Evolutionary conservation across 2,888 invertebrate species (phyloP), one percentile per base, ranked within the genome.

Genomic region (Mythimna impura): DNA sequence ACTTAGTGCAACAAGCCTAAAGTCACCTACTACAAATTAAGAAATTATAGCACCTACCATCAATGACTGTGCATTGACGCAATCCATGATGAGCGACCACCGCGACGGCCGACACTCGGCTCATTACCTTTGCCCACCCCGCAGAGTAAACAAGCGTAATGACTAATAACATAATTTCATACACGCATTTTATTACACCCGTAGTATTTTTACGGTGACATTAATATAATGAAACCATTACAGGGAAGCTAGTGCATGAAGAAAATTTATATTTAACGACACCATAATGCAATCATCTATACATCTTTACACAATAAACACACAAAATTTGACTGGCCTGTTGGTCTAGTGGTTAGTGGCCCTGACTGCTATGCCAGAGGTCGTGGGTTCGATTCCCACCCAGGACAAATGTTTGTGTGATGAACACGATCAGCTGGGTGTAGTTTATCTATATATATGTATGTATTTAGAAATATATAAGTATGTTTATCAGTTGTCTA

Each of bases 41-140:
- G 9, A 61, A 40, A n/a, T 43, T 10, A 20, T 6, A 20, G 25
- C 20, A 47, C n/a, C 12, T 61, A 68, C 63, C 60, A 54, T 8
- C 17, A 52, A 57, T 63, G 43, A 9, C n/a, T 73, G 40, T 65
- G 55, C 79, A 70, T 25, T 47, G 17, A 47, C 47, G 17, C 54
- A 67, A 67, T 54, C 47, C 73, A 25, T 80, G 64, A 12, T 57
- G 55, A 12, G 25, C 70, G 68, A 12, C 14, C 22, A 83, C 75
- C 83, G 81, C 54, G 20, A 81, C 70, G 75, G 36, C 47, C 50
- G 50, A 47, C 63, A 50, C 67, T 71, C 77, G 83, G 57, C 78
- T 85, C 86, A 84, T 84, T 84, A 85, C 81, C 86, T 34, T 25
- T 80, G 66, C 55, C 71, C 61, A 74, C 76, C 73, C 62, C 50